Evolutionary conservation across 2,888 invertebrate species (phyloP).

Genomic region (Thereva nobilitata): DNA sequence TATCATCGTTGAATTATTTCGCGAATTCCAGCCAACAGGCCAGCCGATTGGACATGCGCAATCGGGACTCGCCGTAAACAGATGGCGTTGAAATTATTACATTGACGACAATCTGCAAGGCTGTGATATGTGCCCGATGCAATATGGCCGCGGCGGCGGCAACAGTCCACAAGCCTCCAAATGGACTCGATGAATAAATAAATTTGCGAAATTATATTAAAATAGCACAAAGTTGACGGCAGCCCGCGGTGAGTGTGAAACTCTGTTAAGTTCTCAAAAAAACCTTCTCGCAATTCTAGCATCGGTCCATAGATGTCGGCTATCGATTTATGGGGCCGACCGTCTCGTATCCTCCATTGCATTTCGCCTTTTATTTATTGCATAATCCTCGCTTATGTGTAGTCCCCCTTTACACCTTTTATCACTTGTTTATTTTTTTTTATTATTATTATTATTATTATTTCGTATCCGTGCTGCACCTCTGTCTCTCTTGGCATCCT

Average conservation of each 20-base stretch:
- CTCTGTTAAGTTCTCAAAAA: not conserved
- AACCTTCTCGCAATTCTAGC: not conserved
- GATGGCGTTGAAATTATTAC: not conserved
- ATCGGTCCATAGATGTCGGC: not conserved
- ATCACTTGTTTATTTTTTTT: too few species aligned
- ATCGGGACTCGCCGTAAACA: conserved; percentile 4
- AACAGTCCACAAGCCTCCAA: not conserved
- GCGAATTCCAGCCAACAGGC: not conserved
- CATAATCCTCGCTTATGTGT: not conserved
- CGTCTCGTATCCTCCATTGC: not conserved
- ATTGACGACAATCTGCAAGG: not conserved
- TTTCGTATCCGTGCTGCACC: too few species aligned
- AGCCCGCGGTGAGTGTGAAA: conserved; percentile 27
- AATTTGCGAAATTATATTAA: conserved; percentile 31
- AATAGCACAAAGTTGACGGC: conserved; percentile 27
- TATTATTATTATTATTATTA: too few species aligned
- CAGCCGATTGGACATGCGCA: conserved; percentile 9
- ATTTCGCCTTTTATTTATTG: conserved; percentile 11
- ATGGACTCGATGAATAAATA: conserved; percentile 17
- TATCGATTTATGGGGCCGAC: conserved; percentile 17
- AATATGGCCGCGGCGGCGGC: not conserved
- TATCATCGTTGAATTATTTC: conserved; percentile 28
- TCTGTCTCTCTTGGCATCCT: too few species aligned
- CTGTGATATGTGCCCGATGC: not conserved
- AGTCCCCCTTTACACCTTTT: too few species aligned